phyloP scores from a whole-genome alignment of 2,113 vertebrate species.

The Anarhynchus alexandrinus region DNA sequence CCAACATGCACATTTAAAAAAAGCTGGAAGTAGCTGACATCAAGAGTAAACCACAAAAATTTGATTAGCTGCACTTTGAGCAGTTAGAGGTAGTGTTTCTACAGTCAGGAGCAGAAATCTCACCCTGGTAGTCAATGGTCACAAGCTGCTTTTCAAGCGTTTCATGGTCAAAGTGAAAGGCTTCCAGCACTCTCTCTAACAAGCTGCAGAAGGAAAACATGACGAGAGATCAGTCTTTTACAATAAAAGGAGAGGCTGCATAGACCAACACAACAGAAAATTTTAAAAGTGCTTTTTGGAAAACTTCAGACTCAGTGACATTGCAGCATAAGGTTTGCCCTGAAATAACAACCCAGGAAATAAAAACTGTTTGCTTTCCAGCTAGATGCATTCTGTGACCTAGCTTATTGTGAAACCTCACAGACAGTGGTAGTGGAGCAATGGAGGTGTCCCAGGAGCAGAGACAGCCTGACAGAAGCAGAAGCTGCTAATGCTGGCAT shows the following conservation, averaged over 20 bases:
- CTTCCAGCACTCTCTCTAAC: slow-evolving; percentile 88
- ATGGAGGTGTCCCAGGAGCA: neutral
- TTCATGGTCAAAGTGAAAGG: slow-evolving; percentile 92
- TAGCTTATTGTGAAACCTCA: neutral
- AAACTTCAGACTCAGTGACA: neutral
- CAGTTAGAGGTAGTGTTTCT: neutral
- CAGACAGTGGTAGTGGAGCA: neutral
- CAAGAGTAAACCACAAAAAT: neutral
- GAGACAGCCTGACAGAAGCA: neutral
- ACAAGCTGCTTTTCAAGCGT: slow-evolving; percentile 87
- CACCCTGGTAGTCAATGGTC: slow-evolving; percentile 79
- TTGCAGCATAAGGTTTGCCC: neutral
- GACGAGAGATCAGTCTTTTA: neutral
- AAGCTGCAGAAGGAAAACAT: slow-evolving; percentile 74
- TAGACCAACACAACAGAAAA: neutral
- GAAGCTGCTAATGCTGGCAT: neutral
- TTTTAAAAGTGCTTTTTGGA: neutral
- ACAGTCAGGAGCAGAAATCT: slow-evolving; percentile 20
- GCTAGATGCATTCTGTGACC: neutral
- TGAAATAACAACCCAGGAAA: neutral
- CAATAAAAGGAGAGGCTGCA: neutral
- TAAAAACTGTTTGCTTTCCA: neutral
- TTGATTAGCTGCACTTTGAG: neutral
- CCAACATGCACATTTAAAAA: neutral
- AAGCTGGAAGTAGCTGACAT: neutral